Conservation (phyloP, 2,113 vertebrate species). For the Puffinus mauretanicus region DNA sequence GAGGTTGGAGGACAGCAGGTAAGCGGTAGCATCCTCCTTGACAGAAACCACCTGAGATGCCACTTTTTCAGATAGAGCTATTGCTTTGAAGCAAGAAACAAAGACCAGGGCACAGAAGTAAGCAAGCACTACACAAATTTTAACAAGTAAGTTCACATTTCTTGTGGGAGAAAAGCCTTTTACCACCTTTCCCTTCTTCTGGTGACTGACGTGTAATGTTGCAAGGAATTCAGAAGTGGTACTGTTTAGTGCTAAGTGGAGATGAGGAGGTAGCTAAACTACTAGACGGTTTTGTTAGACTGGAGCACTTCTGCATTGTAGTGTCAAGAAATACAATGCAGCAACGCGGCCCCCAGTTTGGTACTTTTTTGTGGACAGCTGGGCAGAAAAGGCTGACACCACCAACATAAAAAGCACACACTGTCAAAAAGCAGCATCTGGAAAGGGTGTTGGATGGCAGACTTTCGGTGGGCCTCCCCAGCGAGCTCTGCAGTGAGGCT, state of each 20-base stretch:
- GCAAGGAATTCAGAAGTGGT: not conserved
- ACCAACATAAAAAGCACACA: rapidly evolving
- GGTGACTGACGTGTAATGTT: not conserved
- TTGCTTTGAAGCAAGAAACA: not conserved
- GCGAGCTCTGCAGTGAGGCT: rapidly evolving
- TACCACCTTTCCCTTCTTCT: not conserved
- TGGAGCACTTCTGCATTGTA: not conserved
- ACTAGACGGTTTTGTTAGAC: not conserved
- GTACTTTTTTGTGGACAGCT: not conserved
- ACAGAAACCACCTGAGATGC: not conserved
- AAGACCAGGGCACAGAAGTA: not conserved
- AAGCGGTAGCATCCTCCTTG: not conserved
- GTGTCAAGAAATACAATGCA: not conserved
- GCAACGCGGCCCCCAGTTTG: too few relatives aligned
- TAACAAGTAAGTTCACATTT: not conserved
- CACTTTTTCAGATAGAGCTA: not conserved
- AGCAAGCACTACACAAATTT: not conserved
- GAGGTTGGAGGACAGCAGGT: not conserved
- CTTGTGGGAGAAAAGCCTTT: not conserved
- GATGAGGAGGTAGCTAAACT: not conserved
- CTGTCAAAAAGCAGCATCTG: not conserved
- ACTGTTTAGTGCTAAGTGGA: not conserved
- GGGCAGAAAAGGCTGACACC: not conserved
- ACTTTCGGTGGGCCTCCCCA: not conserved
- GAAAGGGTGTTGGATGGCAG: not conserved